A percentile compares a stretch with the other conserved stretches of the same genome.
These are phyloP conservation scores for Ophion ellenae DNA, from an alignment of 2,888 invertebrate genomes.

Conservation along the genomic window DNA sequence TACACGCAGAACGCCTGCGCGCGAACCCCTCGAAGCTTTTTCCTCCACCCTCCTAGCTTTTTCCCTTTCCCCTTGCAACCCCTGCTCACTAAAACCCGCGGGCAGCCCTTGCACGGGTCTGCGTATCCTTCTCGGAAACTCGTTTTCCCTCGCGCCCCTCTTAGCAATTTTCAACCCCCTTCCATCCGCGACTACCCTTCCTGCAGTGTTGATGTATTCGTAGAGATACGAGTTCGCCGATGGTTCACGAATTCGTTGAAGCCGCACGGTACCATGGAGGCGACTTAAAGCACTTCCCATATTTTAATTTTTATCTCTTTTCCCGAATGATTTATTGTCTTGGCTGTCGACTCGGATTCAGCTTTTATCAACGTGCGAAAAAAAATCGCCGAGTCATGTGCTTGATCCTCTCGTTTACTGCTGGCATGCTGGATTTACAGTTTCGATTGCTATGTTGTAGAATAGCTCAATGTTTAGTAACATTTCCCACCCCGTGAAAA, in stretches of 20 bases:
- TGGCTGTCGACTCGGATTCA: neutral
- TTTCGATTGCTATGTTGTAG: neutral
- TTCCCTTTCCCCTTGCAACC: slow-evolving; percentile 34
- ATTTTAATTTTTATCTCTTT: neutral
- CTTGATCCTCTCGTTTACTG: neutral
- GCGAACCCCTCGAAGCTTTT: slow-evolving; percentile 75
- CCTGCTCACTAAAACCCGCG: slow-evolving; percentile 19
- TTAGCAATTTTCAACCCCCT: slow-evolving; percentile 16
- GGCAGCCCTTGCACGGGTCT: slow-evolving; percentile 10
- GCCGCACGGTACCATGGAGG: slow-evolving; percentile 15
- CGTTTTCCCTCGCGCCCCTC: slow-evolving; percentile 47
- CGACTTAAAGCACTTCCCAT: slow-evolving; percentile 1
- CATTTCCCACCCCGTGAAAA: no score
- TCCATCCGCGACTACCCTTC: neutral
- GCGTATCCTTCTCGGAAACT: slow-evolving; percentile 23
- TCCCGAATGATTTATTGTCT: neutral
- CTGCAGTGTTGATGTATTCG: neutral
- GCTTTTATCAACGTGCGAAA: neutral
- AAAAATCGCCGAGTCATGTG: neutral
- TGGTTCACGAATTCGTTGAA: slow-evolving; percentile 44
- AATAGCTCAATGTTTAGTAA: no score
- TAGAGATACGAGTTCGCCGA: neutral
- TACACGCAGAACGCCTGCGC: slow-evolving; percentile 81
- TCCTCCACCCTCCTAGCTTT: slow-evolving; percentile 31
- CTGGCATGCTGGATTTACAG: neutral